Conservation (phyloP, 1,140 invertebrate species). For the Aphaenogaster ashmeadi region DNA sequence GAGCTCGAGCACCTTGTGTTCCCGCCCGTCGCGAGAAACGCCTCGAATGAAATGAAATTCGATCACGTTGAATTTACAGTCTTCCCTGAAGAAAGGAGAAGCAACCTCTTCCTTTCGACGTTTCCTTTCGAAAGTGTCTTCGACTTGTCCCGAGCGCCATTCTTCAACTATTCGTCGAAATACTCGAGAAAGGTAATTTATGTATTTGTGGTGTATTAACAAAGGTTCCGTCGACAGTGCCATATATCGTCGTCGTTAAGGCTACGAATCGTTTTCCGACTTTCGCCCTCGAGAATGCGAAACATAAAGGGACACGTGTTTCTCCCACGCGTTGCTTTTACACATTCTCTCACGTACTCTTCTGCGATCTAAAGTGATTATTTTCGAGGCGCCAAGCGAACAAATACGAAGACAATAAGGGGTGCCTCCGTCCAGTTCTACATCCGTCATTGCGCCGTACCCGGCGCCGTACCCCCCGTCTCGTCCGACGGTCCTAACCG, state of each 20-base stretch:
- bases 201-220: background rate
- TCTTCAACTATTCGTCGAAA: too few species aligned
- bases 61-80: background rate
- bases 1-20: background rate
- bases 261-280: too few species aligned
- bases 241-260: background rate
- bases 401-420: background rate
- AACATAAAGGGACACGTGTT: background rate
- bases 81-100: background rate
- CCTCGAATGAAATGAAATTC: background rate
- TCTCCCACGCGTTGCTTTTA: background rate
- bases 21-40: background rate
- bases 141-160: background rate
- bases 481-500: background rate
- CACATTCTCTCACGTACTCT: slow-evolving; percentile 19
- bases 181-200: background rate
- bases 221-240: background rate
- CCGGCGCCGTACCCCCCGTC: slow-evolving; percentile 3
- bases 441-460: slow-evolving; percentile 42
- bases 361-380: background rate
- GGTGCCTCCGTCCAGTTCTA: background rate
- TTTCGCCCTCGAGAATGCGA: background rate
- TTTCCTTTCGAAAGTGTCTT: background rate
- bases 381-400: background rate
- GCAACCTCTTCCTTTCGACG: background rate